These are phyloP conservation scores for Dinomys branickii DNA, from an alignment of 2,113 vertebrate genomes.

Conservation along the genomic window DNA sequence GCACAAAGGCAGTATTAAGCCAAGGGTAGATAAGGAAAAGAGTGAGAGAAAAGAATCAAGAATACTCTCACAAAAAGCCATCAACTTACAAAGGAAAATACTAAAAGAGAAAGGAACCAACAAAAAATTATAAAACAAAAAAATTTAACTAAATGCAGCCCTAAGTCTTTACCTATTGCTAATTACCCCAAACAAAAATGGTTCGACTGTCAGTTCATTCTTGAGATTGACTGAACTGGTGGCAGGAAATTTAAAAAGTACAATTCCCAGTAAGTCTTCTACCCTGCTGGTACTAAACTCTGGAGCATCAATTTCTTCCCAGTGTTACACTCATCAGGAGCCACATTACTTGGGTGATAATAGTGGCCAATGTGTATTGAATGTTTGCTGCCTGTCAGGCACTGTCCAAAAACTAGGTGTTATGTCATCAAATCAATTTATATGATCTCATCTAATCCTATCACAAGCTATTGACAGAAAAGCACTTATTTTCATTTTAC, in stretches of 20 bases:
- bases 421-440: not conserved
- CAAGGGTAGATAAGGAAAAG: not conserved
- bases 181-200: not conserved
- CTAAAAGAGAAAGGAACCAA: not conserved
- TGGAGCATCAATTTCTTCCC: not conserved
- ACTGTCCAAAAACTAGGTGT: not conserved
- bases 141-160: not conserved
- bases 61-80: not conserved
- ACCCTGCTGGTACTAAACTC: not conserved
- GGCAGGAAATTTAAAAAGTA: not conserved
- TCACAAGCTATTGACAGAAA: not conserved
- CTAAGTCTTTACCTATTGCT: not conserved
- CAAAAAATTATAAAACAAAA: not conserved
- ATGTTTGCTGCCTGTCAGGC: not conserved
- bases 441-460: not conserved
- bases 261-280: not conserved
- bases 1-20: not conserved
- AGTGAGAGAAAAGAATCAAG: not conserved
- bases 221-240: not conserved
- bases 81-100: not conserved
- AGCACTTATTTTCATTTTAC: slow-evolving; percentile 24
- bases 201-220: not conserved
- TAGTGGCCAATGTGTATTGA: not conserved
- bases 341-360: not conserved
- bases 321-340: not conserved